Base-by-base conservation (phyloP, 1,140 invertebrate species). In the Neodiprion virginianus region DNA sequence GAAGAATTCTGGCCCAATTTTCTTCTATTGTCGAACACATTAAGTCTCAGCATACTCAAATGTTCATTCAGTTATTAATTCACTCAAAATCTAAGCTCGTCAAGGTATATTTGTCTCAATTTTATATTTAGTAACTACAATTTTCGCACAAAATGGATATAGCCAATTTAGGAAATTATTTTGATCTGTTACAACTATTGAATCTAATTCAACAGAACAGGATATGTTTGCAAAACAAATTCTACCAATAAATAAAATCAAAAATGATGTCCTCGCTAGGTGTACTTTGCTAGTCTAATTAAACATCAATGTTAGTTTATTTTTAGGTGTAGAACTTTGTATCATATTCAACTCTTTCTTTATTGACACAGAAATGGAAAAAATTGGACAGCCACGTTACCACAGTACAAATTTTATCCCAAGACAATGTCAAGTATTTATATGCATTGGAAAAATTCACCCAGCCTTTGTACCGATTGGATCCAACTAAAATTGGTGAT, bases 341-440 rank as follows among this genome's bases (percentile, higher is more conserved):
- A n/a, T 4, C n/a, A 47, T n/a, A 49, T 10, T n/a, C 9, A 9
- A 48, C 48, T 47, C 17, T 40, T 72, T 50, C 28, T 76, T 66
- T 76, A 72, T 76, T 68, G 65, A 81, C 87, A 61, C 79, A 94
- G 94, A 92, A 92, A 88, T 97, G 96, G 96, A 92, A 92, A 78
- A 90, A 92, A 78, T 87, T 95, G 53, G 92, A 95, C 76, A 91
- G 91, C 77, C 89, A 92, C 78, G 91, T 96, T 1, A 95, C 92
- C 14, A 91, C 93, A 73, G 91, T 92, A 74, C 91, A 93, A 77
- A 96, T 96, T 83, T 94, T 97, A 87, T 93, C 96, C 1, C 93
- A 92, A 81, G 96, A 97, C 86, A 98, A 97, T 86, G 93, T 97
- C 0, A 95, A 94, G 80, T 97, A 96, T 87, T 90, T 98, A 71